Base-by-base conservation (phyloP, 2,888 invertebrate species). In the Trypoxylon attenuatum region DNA sequence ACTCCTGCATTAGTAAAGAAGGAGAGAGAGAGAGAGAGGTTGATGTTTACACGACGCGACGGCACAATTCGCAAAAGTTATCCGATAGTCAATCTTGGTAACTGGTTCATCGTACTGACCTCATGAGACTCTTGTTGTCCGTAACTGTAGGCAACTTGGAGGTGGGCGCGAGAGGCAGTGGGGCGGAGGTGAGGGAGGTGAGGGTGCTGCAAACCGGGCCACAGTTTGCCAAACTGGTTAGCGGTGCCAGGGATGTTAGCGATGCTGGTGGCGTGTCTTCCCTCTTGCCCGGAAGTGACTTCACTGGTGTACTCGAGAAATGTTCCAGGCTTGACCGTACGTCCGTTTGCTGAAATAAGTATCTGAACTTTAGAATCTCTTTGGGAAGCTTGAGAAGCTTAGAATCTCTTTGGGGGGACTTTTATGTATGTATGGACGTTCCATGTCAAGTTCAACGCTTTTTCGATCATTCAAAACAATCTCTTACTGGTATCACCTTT, bases 101-200 rank as follows among this genome's bases (percentile, higher is more conserved):
- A 52, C 52, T 66, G 54, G 57, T 61, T 67, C 68, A 49, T 68
- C 50, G 23, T 60, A 80, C 81, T 58, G 61, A 87, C 87, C 85
- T 87, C 85, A 87, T 85, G 65, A 86, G 86, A 77, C 83, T 79
- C 73, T 87, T 90, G 72, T 89, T 90, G 69, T 86, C 85, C 51
- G 83, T 73, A 61, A 84, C 79, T 71, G 83, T 80, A 75, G 85
- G 83, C 69, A 87, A 78, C 78, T 87, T 87, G 52, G 86, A 86
- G 68, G 84, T 79, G 15, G 86, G 86, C 46, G 86, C 82, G 39
- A 87, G 82, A 50, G 87, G 85, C 55, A 87, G 75, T 39, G 87
- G 87, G 61, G 87, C 84, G 66, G 87, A 84, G 65, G 87, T 77
- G 57, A 86, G 82, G 66, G 87, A 84, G 65, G 87, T 77, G 57